Percentiles rank a stretch among this genome's conserved stretches.
Conservation (phyloP, 2,888 invertebrate genomes). For the Neoitamus cyanurus region DNA sequence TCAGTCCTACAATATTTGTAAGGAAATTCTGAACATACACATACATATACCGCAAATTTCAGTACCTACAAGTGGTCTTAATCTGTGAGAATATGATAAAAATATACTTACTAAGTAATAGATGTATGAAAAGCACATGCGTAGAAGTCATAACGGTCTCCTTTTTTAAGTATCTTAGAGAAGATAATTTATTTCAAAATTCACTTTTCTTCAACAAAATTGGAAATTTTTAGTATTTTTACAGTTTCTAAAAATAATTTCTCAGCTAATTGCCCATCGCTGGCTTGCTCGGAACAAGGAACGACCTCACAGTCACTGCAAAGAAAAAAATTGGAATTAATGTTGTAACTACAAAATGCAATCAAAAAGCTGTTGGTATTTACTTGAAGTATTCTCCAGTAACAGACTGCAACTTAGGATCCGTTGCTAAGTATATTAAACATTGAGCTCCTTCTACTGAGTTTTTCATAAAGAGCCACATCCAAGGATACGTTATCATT, state of each 20-base stretch:
- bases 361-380: slow-evolving; percentile 52
- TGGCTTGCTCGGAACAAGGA: slow-evolving; percentile 67
- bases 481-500: slow-evolving; percentile 73
- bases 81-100: too few species aligned
- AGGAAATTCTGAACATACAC: too few species aligned
- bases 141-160: too few species aligned
- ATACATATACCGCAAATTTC: too few species aligned
- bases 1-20: too few species aligned
- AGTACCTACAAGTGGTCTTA: too few species aligned
- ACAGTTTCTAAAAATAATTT: slow-evolving; percentile 63
- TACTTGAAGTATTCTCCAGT: slow-evolving; percentile 79
- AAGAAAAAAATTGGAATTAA: slow-evolving; percentile 42
- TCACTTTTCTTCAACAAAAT: neutral
- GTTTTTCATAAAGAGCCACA: slow-evolving; percentile 76
- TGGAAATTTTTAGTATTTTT: slow-evolving; percentile 19
- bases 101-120: too few species aligned
- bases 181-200: neutral
- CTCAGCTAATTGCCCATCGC: slow-evolving; percentile 69
- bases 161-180: too few species aligned
- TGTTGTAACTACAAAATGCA: neutral
- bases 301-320: slow-evolving; percentile 72
- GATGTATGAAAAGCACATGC: too few species aligned
- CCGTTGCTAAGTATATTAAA: slow-evolving; percentile 73
- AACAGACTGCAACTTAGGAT: slow-evolving; percentile 70
- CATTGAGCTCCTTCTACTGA: slow-evolving; percentile 78